Evolutionary conservation across 2,113 vertebrate genomes (phyloP), one percentile per base, ranked within the genome.

Genomic region (Fulmarus glacialis): DNA sequence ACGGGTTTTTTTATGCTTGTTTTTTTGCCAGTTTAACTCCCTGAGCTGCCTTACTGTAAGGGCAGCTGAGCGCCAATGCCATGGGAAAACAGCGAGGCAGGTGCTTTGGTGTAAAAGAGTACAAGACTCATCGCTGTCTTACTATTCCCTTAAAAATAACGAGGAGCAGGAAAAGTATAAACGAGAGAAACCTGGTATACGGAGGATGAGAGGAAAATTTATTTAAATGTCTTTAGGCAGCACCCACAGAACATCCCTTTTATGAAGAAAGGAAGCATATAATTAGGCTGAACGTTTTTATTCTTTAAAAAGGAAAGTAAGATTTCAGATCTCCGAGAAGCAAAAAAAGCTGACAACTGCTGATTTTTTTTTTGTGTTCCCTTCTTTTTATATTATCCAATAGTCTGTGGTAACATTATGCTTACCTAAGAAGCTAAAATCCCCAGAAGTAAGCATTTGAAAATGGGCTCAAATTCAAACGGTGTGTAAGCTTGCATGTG

Each of bases 81-180:
- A 67, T 52, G 17, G 50, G 26, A 72, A 64, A 48, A 50, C 1
- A 29, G 22, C 0, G 0, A 62, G 26, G 52, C 30, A 59, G 58
- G 52, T 26, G 36, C 13, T 81, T 63, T 8, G 6, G 6, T 47
- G 32, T 6, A 60, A 47, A 68, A 16, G 1, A 24, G 2, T 34
- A 15, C 0, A 1, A 71, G 40, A 24, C 36, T 64, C 26, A 12
- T 48, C 2, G 0, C 20, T 60, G 19, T 23, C 23, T 89, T 63
- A 8, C 6, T 30, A 32, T 56, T 5, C 27, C 17, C 7, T 2
- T 2, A 64, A 19, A 63, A 93, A 52, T 27, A 73, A 42, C 1
- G 2, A 70, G 18, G 15, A 29, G 5, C 8, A 58, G 17, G 30
- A 42, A 60, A 73, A 60, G 12, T 8, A 45, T 10, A 55, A 56